Base-by-base conservation (phyloP, 2,888 invertebrate species). In the Aleiodes leptofemur region DNA sequence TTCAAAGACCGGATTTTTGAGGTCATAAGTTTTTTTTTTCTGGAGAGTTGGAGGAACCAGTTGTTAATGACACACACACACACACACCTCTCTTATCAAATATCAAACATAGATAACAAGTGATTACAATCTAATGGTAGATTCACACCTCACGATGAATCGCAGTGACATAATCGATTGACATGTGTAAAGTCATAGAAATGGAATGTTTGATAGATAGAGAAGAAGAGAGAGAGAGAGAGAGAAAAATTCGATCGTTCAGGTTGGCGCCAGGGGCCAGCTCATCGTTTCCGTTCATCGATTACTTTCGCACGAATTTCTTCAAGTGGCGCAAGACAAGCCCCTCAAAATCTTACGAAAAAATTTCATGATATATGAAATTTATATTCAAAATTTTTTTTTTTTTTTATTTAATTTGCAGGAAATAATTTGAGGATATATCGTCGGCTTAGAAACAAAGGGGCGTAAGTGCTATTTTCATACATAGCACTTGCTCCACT, bases 1-100 rank as follows among this genome's bases (percentile, higher is more conserved):
- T 81, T 80, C 75, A 81, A 6, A 77, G 81, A 78, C 78, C 70
- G 72, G 81, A 77, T 78, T 79, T 71, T 29, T 29, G 23, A 7
- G 57, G 43, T 56, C 5, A 56, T 56, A 56, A 56, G 31, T 56
- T 23, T 56, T 56, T 56, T 23, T 56, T 56, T 56, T 53, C 53
- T 29, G 29, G 69, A 23, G 23, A 1, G 14, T 43, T 23, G 66
- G 14, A 23, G 34, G 38, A 69, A 69, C 69, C 69, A 69, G 69
- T 69, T 69, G 29, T 69, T 8, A 34, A 51, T 23, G 53, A n/a
- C 13, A 43, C 43, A 11, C 43, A n/a, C 13, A 43, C 43, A 11
- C 43, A 23, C 23, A 23, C 23, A 23, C 1, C 23, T 23, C 43
- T 43, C 11, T 55, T 55, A n/a, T 16, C 55, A 55, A 55, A 16